Conservation (phyloP, 2,888 invertebrate genomes). For the Argyresthia albistria region DNA sequence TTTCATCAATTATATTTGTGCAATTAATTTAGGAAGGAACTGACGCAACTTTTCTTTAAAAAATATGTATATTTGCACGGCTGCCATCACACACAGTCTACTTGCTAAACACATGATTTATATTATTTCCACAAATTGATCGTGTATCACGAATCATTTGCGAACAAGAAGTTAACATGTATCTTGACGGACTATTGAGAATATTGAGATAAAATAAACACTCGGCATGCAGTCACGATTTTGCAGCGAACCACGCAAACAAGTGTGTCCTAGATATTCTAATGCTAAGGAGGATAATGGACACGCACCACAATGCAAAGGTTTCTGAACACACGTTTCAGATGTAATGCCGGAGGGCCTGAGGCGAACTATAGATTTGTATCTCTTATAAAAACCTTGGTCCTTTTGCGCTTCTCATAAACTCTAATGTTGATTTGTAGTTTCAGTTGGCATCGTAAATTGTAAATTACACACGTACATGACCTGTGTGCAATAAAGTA, state of each 20-base stretch:
- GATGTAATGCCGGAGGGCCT: background rate
- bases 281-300: background rate
- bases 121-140: background rate
- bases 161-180: background rate
- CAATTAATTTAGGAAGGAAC: no score
- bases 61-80: background rate
- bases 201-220: background rate
- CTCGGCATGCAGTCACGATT: slow-evolving; percentile 1
- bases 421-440: no score
- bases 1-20: no score
- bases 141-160: background rate
- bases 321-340: background rate
- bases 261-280: slow-evolving; percentile 2
- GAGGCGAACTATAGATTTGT: background rate
- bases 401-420: no score
- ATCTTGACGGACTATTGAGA: background rate
- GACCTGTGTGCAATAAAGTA: no score
- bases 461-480: no score
- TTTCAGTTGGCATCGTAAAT: no score
- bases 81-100: no score
- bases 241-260: no score
- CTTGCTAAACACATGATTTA: background rate
- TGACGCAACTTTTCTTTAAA: background rate
- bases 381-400: no score
- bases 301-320: background rate